Base-by-base conservation (phyloP, 2,113 vertebrate species). In the Mobula birostris region DNA sequence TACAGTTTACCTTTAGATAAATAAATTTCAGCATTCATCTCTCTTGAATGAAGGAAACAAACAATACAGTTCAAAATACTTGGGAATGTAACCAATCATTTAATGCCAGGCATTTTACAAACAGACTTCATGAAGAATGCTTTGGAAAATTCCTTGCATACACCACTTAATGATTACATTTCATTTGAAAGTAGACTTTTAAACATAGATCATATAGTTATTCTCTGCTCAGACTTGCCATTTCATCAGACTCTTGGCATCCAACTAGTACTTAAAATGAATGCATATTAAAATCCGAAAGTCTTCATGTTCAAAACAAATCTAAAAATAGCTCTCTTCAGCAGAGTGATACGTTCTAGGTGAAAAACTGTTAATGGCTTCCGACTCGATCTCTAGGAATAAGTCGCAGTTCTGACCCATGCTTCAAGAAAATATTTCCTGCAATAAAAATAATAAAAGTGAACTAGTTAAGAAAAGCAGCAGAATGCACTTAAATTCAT, bases 371-470 rank as follows among this genome's bases (percentile, higher is more conserved):
- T 96, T 96, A 97, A 63, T 94, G 96, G 92, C 94, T 95, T 32
- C 97, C 97, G 95, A 98, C 97, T 80, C 97, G 95, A 95, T 97
- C 97, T 96, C 97, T 96, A 94, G 97, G 97, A 96, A 98, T 98
- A 95, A 98, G 96, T 94, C 97, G 95, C 79, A 98, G 96, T 94
- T 97, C 97, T 94, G 97, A 97, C 56, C 97, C 97, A 36, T 97
- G 96, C 94, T 97, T 98, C 94, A 97, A 95, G 94, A 97, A 98
- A 94, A 97, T 96, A 94, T 97, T 98, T 96, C 97, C 97, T 98
- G 95, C 32, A 94, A 48, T 94, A n/a, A 95, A 93, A 95, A 21
- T 2, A 6, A 93, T 74, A 94, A 4, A 68, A 48, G 5, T 56
- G 48, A 93, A 93, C 68, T 29, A 36, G 91, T 93, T 93, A 74